A percentile compares a stretch with the other conserved stretches of the same genome.
phyloP scores from a whole-genome alignment of 2,888 invertebrate genomes.

The Agrochola lychnidis region DNA sequence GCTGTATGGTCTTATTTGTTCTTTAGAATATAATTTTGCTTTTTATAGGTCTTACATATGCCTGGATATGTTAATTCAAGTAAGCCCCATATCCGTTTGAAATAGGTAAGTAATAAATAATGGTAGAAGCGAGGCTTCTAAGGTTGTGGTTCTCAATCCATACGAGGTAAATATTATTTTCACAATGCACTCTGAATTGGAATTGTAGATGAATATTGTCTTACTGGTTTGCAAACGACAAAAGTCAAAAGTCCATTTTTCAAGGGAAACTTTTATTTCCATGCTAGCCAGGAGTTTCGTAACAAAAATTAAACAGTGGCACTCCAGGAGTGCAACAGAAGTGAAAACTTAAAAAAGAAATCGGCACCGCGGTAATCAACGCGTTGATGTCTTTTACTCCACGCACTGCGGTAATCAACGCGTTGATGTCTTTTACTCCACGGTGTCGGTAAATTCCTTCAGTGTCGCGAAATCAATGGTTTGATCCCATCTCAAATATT shows the following conservation, averaged over 20 bases:
- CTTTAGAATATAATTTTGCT: constrained; percentile 2
- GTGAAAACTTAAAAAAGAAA: too few relatives aligned
- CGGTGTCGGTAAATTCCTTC: too few relatives aligned
- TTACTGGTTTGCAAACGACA: not conserved
- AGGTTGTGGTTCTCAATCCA: not conserved
- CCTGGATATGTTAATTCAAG: not conserved
- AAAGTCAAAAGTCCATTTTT: not conserved
- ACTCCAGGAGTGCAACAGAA: too few relatives aligned
- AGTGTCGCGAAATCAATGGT: too few relatives aligned
- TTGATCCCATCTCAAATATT: too few relatives aligned
- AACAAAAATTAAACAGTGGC: too few relatives aligned
- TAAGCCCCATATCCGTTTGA: not conserved
- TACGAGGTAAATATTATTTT: not conserved
- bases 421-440: too few relatives aligned
- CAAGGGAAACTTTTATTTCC: not conserved
- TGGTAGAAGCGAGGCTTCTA: not conserved
- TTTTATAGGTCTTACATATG: not conserved
- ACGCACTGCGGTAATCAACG: too few relatives aligned
- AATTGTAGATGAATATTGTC: not conserved
- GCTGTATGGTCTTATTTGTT: constrained; percentile 5
- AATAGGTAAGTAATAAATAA: not conserved
- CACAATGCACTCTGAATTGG: not conserved
- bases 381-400: too few relatives aligned
- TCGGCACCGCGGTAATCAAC: too few relatives aligned
- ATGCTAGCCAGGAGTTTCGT: not conserved